phyloP scores from a whole-genome alignment of 2,113 vertebrate genomes.

The Sylvietta virens region DNA sequence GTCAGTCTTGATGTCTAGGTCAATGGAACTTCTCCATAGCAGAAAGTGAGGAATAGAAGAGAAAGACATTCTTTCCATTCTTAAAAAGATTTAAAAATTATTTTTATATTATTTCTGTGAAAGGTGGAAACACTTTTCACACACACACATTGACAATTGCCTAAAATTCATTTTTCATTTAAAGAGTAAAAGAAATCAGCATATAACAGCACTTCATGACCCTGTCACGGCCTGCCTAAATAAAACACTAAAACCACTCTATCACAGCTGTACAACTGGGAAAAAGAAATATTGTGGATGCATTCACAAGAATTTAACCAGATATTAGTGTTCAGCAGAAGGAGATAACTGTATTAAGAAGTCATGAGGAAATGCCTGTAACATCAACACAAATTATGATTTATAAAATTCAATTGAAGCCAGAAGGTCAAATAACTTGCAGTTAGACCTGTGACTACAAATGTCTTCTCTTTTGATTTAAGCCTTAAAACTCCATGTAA shows the following conservation, averaged over 20 bases:
- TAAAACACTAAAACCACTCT: not conserved
- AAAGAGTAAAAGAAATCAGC: not conserved
- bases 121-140: not conserved
- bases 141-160: not conserved
- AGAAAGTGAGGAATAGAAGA: not conserved
- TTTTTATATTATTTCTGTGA: not conserved
- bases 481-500: not conserved
- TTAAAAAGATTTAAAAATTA: not conserved
- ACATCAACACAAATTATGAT: not conserved
- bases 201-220: not conserved
- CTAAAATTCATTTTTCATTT: not conserved
- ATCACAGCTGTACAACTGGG: not conserved
- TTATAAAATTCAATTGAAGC: not conserved
- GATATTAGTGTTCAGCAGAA: not conserved
- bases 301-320: not conserved
- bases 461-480: not conserved
- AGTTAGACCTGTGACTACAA: not conserved
- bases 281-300: not conserved
- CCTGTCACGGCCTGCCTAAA: not conserved
- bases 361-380: not conserved
- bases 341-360: not conserved
- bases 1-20: not conserved
- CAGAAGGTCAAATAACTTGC: not conserved
- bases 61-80: accelerated
- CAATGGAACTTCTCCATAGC: not conserved